Evolutionary conservation across 2,888 invertebrate genomes (phyloP).

Genomic region (Eupithecia centaureata): DNA sequence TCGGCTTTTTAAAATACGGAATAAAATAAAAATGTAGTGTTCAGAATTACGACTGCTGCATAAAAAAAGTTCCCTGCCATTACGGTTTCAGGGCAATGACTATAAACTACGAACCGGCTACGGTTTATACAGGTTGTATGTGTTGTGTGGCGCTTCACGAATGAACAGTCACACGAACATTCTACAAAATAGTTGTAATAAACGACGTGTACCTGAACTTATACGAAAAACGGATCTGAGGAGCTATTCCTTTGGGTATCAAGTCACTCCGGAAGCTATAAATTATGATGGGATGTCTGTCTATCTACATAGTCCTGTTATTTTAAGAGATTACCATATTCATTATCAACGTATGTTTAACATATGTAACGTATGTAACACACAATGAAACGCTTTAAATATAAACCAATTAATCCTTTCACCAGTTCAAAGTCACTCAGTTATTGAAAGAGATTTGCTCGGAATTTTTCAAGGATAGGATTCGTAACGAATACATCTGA

Average conservation of each 20-base stretch:
- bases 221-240: background rate
- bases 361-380: background rate
- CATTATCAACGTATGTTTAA: background rate
- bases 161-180: conserved; percentile 14
- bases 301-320: background rate
- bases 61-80: conserved; percentile 34
- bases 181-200: conserved; percentile 8
- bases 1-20: conserved; percentile 18
- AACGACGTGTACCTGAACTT: background rate
- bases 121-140: conserved; percentile 21
- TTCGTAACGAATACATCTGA: no score
- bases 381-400: background rate
- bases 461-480: no score
- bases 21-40: conserved; percentile 26
- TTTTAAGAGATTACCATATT: background rate
- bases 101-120: conserved; percentile 47
- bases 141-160: conserved; percentile 5
- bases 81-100: conserved; percentile 52
- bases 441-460: no score
- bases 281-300: background rate
- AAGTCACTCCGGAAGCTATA: conserved; percentile 4
- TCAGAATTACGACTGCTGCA: conserved; percentile 29
- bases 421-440: no score
- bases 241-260: background rate
- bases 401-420: background rate